A percentile compares a stretch with the other conserved stretches of the same genome.
Conservation (phyloP, 1,140 invertebrate genomes). For the Drosophila repleta region DNA sequence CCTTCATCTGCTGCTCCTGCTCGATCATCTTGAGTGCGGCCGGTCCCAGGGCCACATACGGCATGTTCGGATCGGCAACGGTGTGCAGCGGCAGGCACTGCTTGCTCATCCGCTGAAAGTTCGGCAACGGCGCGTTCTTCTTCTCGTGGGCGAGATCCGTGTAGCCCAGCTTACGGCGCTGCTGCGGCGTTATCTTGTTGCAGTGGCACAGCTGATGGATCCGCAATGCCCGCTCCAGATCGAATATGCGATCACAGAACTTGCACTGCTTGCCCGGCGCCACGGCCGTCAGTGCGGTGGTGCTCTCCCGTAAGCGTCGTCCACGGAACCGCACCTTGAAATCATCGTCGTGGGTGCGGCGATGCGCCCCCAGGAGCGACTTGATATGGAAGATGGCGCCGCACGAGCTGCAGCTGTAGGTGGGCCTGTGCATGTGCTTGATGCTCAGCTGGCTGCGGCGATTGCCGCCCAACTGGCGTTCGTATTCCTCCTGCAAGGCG, state of each 20-base stretch:
- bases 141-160: constrained; percentile 68
- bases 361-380: constrained; percentile 60
- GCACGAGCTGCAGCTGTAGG: constrained; percentile 50
- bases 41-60: constrained; percentile 31
- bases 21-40: constrained; percentile 27
- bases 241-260: constrained; percentile 65
- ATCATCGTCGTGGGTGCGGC: constrained; percentile 62
- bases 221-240: constrained; percentile 64
- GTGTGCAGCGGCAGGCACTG: not conserved
- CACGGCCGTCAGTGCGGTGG: constrained; percentile 10
- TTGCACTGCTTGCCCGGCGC: constrained; percentile 45
- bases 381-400: constrained; percentile 62
- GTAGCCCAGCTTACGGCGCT: constrained; percentile 60
- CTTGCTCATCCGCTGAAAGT: constrained; percentile 29
- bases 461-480: not conserved
- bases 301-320: constrained; percentile 18
- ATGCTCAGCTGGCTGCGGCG: constrained; percentile 18
- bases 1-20: constrained; percentile 33
- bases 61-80: constrained; percentile 29
- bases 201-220: constrained; percentile 66
- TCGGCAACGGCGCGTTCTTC: constrained; percentile 63
- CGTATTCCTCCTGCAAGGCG: constrained; percentile 20
- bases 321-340: constrained; percentile 55
- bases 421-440: constrained; percentile 22
- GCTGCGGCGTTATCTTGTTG: constrained; percentile 65